phyloP scores from a whole-genome alignment of 2,797 vertebrate species.

The Spondyliosoma cantharus region DNA sequence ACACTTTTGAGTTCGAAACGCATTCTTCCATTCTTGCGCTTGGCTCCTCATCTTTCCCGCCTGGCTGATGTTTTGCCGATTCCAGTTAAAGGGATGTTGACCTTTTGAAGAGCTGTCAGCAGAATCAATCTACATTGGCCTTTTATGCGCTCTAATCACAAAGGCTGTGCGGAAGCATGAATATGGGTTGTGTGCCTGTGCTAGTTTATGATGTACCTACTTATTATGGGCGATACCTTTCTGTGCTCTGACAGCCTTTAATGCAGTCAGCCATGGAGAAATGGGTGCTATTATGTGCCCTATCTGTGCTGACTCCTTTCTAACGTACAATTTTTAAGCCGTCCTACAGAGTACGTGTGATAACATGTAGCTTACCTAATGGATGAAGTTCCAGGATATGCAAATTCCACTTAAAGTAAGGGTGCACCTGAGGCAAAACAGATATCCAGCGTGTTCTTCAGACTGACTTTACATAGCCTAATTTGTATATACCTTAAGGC shows the following conservation, averaged over 20 bases:
- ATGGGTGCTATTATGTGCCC: slow-evolving; percentile 28
- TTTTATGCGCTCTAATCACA: slow-evolving; percentile 52
- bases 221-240: slow-evolving; percentile 38
- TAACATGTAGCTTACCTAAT: not conserved
- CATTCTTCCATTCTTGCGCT: slow-evolving; percentile 17
- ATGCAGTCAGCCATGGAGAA: slow-evolving; percentile 35
- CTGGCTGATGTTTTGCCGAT: slow-evolving; percentile 44
- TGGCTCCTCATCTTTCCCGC: not conserved
- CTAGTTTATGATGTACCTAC: slow-evolving; percentile 43
- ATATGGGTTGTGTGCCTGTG: slow-evolving; percentile 27
- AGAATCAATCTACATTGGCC: slow-evolving; percentile 55
- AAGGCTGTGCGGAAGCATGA: slow-evolving; percentile 21
- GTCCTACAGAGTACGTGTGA: not conserved
- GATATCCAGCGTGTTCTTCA: slow-evolving; percentile 20
- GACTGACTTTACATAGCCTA: not conserved
- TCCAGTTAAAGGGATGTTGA: slow-evolving; percentile 61
- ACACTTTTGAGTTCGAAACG: slow-evolving; percentile 14
- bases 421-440: not conserved
- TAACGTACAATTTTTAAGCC: not conserved
- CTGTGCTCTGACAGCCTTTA: slow-evolving; percentile 31
- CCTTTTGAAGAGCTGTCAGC: slow-evolving; percentile 64
- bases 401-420: slow-evolving; percentile 21
- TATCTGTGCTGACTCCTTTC: not conserved
- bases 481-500: slow-evolving; percentile 4
- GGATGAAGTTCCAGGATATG: slow-evolving; percentile 24